phyloP scores from a whole-genome alignment of 2,113 vertebrate species.

The Pterocles gutturalis region DNA sequence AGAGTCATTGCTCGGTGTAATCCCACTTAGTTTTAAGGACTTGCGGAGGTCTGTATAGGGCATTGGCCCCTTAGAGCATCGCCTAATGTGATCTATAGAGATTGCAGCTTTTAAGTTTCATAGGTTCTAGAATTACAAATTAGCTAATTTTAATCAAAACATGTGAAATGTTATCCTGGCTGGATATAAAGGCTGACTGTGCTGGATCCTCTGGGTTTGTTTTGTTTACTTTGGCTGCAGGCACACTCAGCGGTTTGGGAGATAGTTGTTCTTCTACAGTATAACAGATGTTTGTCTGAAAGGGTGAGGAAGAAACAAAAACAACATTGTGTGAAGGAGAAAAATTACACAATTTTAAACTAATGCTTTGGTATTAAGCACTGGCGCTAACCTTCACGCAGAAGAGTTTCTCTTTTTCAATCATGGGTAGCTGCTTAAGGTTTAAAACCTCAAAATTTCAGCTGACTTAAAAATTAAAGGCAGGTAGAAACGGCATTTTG shows the following conservation, averaged over 20 bases:
- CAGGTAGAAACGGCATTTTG: neutral
- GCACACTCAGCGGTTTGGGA: slow-evolving; percentile 92
- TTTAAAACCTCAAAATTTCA: slow-evolving; percentile 47
- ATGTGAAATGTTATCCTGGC: slow-evolving; percentile 94
- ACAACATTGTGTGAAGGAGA: slow-evolving; percentile 92
- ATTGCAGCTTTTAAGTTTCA: slow-evolving; percentile 93
- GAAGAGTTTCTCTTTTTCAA: slow-evolving; percentile 58
- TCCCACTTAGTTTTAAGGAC: slow-evolving; percentile 34
- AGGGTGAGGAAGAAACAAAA: slow-evolving; percentile 98
- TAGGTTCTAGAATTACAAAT: slow-evolving; percentile 96
- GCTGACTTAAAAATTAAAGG: slow-evolving; percentile 36
- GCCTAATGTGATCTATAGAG: slow-evolving; percentile 84
- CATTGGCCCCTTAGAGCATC: slow-evolving; percentile 74
- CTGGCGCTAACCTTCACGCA: slow-evolving; percentile 55
- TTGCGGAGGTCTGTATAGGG: slow-evolving; percentile 53
- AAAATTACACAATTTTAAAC: slow-evolving; percentile 82
- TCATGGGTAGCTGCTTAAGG: slow-evolving; percentile 9
- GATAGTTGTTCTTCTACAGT: slow-evolving; percentile 94
- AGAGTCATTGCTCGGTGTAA: neutral
- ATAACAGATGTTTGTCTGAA: slow-evolving; percentile 99
- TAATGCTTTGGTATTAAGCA: slow-evolving; percentile 79
- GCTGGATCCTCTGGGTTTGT: slow-evolving; percentile 89
- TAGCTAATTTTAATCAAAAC: slow-evolving; percentile 99
- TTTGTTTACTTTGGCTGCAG: slow-evolving; percentile 98
- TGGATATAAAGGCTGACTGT: slow-evolving; percentile 97